Conservation (phyloP, 2,113 vertebrate species). For the Hylia prasina region DNA sequence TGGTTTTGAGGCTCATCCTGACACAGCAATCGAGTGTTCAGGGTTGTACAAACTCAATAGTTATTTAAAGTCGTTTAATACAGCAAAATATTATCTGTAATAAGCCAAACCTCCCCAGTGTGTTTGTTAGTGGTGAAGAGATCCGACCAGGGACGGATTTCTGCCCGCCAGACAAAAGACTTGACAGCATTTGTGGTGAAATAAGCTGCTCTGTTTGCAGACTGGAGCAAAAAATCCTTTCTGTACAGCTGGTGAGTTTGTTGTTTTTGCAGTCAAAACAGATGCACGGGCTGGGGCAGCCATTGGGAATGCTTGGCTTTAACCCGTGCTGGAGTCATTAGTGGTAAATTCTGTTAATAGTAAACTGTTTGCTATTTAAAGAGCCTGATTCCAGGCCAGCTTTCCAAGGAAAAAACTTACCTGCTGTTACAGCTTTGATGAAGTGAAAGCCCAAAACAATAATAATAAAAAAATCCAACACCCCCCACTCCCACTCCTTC, state of each 20-base stretch:
- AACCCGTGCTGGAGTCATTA: not conserved
- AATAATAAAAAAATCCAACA: not conserved
- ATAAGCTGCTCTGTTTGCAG: constrained; percentile 8
- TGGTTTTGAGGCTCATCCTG: constrained; percentile 17
- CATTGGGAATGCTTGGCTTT: not conserved
- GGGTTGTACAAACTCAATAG: not conserved
- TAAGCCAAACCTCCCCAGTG: not conserved
- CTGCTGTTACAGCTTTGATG: not conserved
- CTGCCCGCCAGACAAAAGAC: not conserved
- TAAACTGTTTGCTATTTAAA: not conserved
- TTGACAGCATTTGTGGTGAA: not conserved
- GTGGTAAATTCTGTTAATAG: not conserved
- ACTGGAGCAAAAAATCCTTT: constrained; percentile 49
- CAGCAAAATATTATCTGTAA: not conserved
- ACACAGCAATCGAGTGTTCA: not conserved
- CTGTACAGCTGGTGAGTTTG: constrained; percentile 26
- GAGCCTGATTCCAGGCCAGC: not conserved
- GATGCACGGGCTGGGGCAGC: not conserved
- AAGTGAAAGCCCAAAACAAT: not conserved
- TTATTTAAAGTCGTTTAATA: not conserved
- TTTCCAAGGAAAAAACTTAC: not conserved
- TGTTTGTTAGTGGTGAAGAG: not conserved
- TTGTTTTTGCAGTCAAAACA: constrained; percentile 1
- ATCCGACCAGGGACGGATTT: constrained; percentile 7
- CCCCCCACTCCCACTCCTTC: not conserved